A percentile compares a stretch with the other conserved stretches of the same genome.
These are phyloP conservation scores for Parnassius smintheus DNA, from an alignment of 2,888 invertebrate species.

Conservation along the genomic window DNA sequence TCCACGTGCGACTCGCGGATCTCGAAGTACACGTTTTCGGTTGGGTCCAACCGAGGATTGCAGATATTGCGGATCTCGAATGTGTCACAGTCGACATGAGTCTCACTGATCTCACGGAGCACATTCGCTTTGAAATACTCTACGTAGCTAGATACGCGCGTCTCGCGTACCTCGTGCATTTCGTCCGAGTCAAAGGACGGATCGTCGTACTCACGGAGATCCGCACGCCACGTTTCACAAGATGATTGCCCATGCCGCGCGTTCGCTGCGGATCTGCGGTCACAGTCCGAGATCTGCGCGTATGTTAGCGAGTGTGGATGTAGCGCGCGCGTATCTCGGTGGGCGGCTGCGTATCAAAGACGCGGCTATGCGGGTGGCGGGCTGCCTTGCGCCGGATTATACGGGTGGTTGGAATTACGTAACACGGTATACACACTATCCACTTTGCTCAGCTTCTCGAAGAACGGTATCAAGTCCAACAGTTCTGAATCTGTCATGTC, in stretches of 20 bases:
- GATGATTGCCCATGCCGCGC: not conserved
- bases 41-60: too few relatives aligned
- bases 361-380: slow-evolving; percentile 68
- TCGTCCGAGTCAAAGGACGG: slow-evolving; percentile 10
- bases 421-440: slow-evolving; percentile 98
- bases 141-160: not conserved
- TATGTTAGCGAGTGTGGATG: slow-evolving; percentile 16
- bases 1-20: slow-evolving; percentile 1
- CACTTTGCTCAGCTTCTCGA: slow-evolving; percentile 97
- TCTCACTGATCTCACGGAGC: not conserved
- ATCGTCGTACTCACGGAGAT: slow-evolving; percentile 1
- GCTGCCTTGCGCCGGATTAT: slow-evolving; percentile 80
- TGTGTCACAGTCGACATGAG: not conserved
- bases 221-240: too few relatives aligned
- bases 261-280: not conserved
- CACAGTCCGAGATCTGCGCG: not conserved
- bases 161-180: slow-evolving; percentile 5
- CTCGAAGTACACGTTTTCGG: not conserved
- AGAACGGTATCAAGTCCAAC: slow-evolving; percentile 97
- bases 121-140: not conserved
- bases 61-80: not conserved
- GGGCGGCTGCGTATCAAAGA: slow-evolving; percentile 32
- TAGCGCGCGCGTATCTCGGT: slow-evolving; percentile 26
- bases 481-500: slow-evolving; percentile 98
- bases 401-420: slow-evolving; percentile 94